Evolutionary conservation across 92 coral and sea anemone genomes (phyloP).

Genomic region (Parazoanthus atlanticus): DNA sequence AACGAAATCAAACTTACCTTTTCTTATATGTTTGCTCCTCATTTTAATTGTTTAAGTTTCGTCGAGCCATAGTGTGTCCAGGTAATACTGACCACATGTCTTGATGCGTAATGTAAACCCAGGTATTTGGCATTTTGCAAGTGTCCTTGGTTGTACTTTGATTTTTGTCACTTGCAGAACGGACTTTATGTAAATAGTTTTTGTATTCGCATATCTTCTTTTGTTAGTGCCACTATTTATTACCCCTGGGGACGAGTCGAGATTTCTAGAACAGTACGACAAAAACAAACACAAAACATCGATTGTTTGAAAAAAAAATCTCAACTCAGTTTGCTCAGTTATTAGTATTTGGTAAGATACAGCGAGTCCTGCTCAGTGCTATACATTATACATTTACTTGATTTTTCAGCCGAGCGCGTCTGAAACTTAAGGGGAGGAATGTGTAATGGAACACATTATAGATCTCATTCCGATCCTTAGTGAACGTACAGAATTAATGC

Average conservation of each 20-base stretch:
- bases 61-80: not conserved
- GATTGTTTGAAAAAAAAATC: not conserved
- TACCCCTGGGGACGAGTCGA: not conserved
- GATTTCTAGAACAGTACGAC: not conserved
- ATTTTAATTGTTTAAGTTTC: not conserved
- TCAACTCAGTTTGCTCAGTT: constrained; percentile 23
- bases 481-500: no score
- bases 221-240: not conserved
- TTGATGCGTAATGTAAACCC: not conserved
- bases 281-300: no score
- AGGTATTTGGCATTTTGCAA: not conserved
- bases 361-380: constrained; percentile 35
- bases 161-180: not conserved
- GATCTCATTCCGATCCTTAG: no score
- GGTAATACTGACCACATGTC: constrained; percentile 9
- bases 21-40: not conserved
- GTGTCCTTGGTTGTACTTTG: not conserved
- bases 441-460: constrained; percentile 24
- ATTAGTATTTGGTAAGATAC: constrained; percentile 30
- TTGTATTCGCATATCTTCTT: not conserved
- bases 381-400: not conserved
- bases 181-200: not conserved
- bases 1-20: constrained; percentile 2
- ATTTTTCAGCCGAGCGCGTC: constrained; percentile 29
- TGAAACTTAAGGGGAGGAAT: constrained; percentile 41